Base-by-base conservation (phyloP, 1,140 invertebrate genomes). In the Drosophila persimilis region DNA sequence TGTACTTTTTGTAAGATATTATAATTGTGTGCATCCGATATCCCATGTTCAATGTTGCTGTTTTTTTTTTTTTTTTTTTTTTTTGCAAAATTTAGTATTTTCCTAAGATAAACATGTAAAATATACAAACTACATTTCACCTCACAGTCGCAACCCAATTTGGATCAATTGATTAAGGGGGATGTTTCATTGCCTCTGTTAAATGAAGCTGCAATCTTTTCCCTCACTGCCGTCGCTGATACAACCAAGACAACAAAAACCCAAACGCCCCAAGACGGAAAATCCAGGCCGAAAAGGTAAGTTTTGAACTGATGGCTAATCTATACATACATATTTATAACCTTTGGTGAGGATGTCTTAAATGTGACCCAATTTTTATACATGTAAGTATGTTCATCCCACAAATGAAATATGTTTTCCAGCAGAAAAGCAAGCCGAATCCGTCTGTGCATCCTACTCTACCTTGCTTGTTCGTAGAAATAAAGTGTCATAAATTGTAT, bases 71-170 rank as follows among this genome's bases (percentile, higher is more conserved):
- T 13, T 39, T 39, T 35, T 5, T 39, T 13, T 39, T 39, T 39
- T 13, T 39, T 13, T 39, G 11, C 35, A 22, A 15, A 46, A 35
- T 35, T 41, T 46, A 39, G 39, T 17, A 7, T 9, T 31, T 13
- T 11, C 22, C 9, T 8, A 44, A 51, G 39, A 45, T 39, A 17
- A 78, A 64, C 55, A 69, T 52, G 57, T 69, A 54, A 81, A 77
- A 57, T 61, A 64, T 65, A 69, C 26, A 17, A 76, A 24, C 11
- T 70, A 74, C 47, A 74, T 89, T 54, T 90, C 56, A 66, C 64
- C 55, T 89, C 76, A 47, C 84, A 91, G 77, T 90, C 84, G 50
- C 90, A 91, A 63, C 90, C 72, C 48, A 84, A 83, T 88, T 62
- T 89, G 72, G 84, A 88, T 56, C 64, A 73, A 45, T 61, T 85